These are phyloP conservation scores for Hucho hucho DNA, from an alignment of 2,113 vertebrate species.

Conservation along the genomic window DNA sequence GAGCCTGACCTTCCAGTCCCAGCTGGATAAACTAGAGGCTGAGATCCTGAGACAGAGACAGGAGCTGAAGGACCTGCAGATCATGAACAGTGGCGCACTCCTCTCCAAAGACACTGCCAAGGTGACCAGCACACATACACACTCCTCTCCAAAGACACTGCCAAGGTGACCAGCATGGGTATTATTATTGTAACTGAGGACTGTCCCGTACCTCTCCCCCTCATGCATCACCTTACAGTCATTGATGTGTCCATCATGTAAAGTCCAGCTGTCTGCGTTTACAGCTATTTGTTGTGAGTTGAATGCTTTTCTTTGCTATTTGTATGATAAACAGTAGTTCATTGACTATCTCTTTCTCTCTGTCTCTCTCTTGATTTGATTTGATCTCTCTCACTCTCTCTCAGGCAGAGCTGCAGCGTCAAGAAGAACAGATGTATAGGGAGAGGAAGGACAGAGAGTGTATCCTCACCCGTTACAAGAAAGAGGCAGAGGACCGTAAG, in stretches of 20 bases:
- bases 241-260: too few relatives aligned
- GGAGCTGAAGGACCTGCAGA: slow-evolving; percentile 74
- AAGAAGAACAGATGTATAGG: slow-evolving; percentile 73
- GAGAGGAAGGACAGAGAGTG: slow-evolving; percentile 78
- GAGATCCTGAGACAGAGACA: slow-evolving; percentile 72
- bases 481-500: slow-evolving; percentile 74
- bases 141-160: too few relatives aligned
- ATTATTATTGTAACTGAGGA: too few relatives aligned
- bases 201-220: background rate
- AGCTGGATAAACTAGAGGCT: slow-evolving; percentile 76
- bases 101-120: slow-evolving; percentile 75
- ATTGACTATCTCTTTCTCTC: background rate
- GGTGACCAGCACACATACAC: too few relatives aligned
- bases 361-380: background rate
- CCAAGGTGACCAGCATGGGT: slow-evolving; percentile 69
- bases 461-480: slow-evolving; percentile 72
- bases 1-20: slow-evolving; percentile 76
- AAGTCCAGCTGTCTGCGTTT: too few relatives aligned
- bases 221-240: too few relatives aligned
- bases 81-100: slow-evolving; percentile 72
- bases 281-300: too few relatives aligned
- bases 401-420: slow-evolving; percentile 76
- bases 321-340: too few relatives aligned
- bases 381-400: background rate
- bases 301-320: too few relatives aligned